phyloP scores from a whole-genome alignment of 2,888 invertebrate genomes.

The Tipula confusa region DNA sequence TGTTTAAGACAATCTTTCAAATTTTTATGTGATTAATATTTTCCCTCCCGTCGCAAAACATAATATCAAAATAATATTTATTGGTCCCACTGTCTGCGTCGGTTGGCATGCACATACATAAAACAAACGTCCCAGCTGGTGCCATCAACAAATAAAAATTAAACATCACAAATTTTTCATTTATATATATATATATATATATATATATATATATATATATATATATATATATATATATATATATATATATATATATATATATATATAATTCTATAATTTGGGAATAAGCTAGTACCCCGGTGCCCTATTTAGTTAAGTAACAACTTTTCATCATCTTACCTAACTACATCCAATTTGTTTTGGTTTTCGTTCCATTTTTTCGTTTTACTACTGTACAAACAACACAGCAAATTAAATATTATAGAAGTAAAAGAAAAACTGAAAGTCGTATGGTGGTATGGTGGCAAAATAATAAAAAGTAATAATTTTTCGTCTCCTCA shows the following conservation, averaged over 20 bases:
- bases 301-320: background rate
- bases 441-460: background rate
- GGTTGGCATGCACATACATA: too few species aligned
- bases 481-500: background rate
- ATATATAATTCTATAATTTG: background rate
- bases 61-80: too few species aligned
- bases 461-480: background rate
- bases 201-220: too few species aligned
- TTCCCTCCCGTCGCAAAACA: too few species aligned
- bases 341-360: background rate
- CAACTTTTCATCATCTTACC: background rate
- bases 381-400: background rate
- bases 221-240: too few species aligned
- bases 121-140: background rate
- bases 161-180: background rate
- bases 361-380: background rate
- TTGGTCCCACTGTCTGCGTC: too few species aligned
- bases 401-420: slow-evolving; percentile 1
- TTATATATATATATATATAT: too few species aligned
- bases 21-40: too few species aligned
- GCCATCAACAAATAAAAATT: background rate
- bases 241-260: too few species aligned
- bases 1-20: too few species aligned
- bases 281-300: background rate
- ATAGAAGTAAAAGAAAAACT: background rate